Evolutionary conservation across 2,888 invertebrate genomes (phyloP).

Genomic region (Gymnoscelis rufifasciata): DNA sequence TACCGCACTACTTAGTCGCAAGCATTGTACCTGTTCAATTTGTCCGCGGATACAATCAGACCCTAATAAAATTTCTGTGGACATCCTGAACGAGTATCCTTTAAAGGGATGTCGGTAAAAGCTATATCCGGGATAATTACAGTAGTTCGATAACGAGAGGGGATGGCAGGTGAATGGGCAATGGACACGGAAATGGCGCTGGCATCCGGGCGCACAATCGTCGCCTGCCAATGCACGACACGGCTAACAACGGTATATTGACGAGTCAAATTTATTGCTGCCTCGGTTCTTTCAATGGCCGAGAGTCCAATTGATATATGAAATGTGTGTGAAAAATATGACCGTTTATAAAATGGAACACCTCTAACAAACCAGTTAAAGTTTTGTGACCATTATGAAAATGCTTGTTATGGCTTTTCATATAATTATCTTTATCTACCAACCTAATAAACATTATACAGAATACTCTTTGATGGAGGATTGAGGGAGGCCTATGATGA

Average conservation of each 20-base stretch:
- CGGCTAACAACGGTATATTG: slow-evolving; percentile 24
- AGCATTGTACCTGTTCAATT: not conserved
- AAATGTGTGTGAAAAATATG: slow-evolving; percentile 2
- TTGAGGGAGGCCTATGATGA: too few species aligned
- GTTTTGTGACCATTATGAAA: too few species aligned
- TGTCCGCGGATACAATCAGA: not conserved
- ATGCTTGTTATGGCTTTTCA: too few species aligned
- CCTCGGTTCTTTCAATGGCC: slow-evolving; percentile 14
- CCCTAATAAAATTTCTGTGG: slow-evolving; percentile 10
- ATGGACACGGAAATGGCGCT: slow-evolving; percentile 61
- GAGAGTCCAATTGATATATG: slow-evolving; percentile 18
- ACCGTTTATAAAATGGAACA: not conserved
- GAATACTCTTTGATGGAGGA: too few species aligned
- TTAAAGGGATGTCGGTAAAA: slow-evolving; percentile 9
- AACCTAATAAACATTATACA: too few species aligned
- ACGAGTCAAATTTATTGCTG: slow-evolving; percentile 25
- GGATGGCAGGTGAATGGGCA: slow-evolving; percentile 45
- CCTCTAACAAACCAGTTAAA: not conserved
- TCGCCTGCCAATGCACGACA: slow-evolving; percentile 30
- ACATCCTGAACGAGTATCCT: slow-evolving; percentile 9
- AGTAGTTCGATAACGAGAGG: slow-evolving; percentile 46
- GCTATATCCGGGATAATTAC: slow-evolving; percentile 39
- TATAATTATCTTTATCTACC: too few species aligned
- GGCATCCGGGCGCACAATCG: slow-evolving; percentile 68
- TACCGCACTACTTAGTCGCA: not conserved